These are phyloP conservation scores for Brienomyrus longianalis DNA, from an alignment of 2,113 vertebrate species.

Conservation along the genomic window DNA sequence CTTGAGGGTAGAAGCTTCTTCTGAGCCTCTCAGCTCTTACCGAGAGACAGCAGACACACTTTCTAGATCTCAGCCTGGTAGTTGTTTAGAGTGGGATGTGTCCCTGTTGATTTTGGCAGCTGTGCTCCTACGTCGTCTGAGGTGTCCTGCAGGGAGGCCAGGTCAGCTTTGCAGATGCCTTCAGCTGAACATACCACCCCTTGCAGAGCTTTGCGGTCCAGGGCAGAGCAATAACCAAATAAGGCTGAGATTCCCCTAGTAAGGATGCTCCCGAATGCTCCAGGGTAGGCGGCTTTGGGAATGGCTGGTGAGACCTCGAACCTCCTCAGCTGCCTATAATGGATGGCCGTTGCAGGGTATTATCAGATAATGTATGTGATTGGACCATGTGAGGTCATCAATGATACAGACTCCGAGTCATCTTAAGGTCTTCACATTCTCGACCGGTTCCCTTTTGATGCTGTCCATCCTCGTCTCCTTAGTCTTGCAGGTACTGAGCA, in stretches of 20 bases:
- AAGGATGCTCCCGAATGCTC: background rate
- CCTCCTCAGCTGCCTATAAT: background rate
- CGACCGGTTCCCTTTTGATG: background rate
- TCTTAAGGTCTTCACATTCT: background rate
- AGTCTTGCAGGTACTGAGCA: too few species aligned
- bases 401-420: background rate
- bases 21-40: background rate
- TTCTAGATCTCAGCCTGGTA: background rate
- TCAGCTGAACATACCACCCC: background rate
- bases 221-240: background rate
- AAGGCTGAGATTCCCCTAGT: background rate
- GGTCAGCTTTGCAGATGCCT: background rate
- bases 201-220: background rate
- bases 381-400: background rate
- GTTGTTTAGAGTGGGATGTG: background rate
- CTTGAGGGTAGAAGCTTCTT: background rate
- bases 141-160: background rate
- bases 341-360: background rate
- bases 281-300: background rate
- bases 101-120: background rate
- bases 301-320: background rate
- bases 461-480: too few species aligned
- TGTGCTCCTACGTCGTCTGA: background rate
- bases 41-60: background rate
- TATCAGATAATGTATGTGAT: background rate